Conservation (phyloP, 2,888 invertebrate species). For the Aphidoletes aphidimyza region DNA sequence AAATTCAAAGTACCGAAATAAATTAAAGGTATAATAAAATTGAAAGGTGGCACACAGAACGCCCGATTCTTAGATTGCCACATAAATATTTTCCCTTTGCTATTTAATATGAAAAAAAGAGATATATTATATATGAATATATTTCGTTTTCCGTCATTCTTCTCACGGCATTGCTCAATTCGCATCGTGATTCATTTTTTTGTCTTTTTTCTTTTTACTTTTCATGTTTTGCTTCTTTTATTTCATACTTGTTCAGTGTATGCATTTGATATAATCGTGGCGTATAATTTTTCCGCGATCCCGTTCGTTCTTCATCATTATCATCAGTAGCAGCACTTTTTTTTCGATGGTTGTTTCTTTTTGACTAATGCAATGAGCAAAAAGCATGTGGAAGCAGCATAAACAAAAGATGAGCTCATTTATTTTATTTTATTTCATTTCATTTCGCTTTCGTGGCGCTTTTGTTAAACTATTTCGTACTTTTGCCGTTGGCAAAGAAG, state of each 20-base stretch:
- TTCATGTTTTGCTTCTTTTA: not conserved
- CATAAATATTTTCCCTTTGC: slow-evolving; percentile 34
- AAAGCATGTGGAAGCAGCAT: slow-evolving; percentile 6
- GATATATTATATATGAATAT: slow-evolving; percentile 36
- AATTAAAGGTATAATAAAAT: slow-evolving; percentile 46
- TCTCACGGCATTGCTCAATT: not conserved
- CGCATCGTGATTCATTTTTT: not conserved
- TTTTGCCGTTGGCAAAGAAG: not conserved
- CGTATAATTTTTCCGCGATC: not conserved
- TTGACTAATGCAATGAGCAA: not conserved
- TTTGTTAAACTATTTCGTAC: not conserved
- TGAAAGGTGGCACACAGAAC: slow-evolving; percentile 19
- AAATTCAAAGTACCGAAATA: slow-evolving; percentile 40
- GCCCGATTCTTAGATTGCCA: not conserved
- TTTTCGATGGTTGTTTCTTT: not conserved
- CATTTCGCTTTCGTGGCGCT: too few relatives aligned
- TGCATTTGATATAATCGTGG: not conserved
- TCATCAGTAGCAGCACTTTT: too few relatives aligned
- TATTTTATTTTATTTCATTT: slow-evolving; percentile 20
- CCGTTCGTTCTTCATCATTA: not conserved
- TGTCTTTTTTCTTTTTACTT: not conserved
- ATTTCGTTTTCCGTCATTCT: not conserved
- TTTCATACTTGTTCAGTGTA: too few relatives aligned
- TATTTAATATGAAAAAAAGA: slow-evolving; percentile 22
- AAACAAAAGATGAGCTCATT: slow-evolving; percentile 51